Evolutionary conservation across 35 echinoderm and acorn worm species (phyloP), one percentile per base, ranked within the genome.

Genomic region (Strongylocentrotus purpuratus): DNA sequence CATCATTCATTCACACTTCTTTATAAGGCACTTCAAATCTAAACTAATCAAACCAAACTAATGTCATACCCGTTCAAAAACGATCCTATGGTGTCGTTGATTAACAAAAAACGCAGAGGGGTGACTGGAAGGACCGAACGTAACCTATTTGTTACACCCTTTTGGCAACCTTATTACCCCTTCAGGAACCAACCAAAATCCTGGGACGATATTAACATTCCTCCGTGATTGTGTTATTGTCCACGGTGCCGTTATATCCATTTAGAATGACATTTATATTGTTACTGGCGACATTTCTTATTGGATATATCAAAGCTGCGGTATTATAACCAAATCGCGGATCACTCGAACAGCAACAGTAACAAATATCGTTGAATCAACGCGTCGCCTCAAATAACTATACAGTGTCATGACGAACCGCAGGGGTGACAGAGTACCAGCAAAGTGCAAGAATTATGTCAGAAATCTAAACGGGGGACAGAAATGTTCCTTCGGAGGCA

Each of bases 231-330:
- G 87, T 31, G 20, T 89, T 89, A 89, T 89, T 89, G 45, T 89
- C 33, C 87, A 89, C 9, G 87, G 87, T 89, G 87, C 87, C 87
- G 32, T 11, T 35, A 33, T 20, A 33, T 6, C 87, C 14, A 35
- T 89, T 46, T 45, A 89, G 45, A 89, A 89, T 89, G 87, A 89
- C 87, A 89, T 46, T 33, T 89, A 45, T 46, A 89, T 89, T 89
- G 87, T 89, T 25, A 89, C 7, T 46, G 87, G 87, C 87, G 87
- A 89, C 87, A 89, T 46, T 33, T 33, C 87, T 89, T 89, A 89
- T 89, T 89, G 87, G 87, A 46, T 28, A 46, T 46, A 89, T 89
- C 45, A 89, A 89, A 46, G 33, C 22, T 78, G 65, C 65, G 65
- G 65, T 78, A 78, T 18, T 4, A n/a, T 14, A 59, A 59, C 8